These are phyloP conservation scores for Karalla daura DNA, from an alignment of 2,797 vertebrate genomes.

Conservation along the genomic window DNA sequence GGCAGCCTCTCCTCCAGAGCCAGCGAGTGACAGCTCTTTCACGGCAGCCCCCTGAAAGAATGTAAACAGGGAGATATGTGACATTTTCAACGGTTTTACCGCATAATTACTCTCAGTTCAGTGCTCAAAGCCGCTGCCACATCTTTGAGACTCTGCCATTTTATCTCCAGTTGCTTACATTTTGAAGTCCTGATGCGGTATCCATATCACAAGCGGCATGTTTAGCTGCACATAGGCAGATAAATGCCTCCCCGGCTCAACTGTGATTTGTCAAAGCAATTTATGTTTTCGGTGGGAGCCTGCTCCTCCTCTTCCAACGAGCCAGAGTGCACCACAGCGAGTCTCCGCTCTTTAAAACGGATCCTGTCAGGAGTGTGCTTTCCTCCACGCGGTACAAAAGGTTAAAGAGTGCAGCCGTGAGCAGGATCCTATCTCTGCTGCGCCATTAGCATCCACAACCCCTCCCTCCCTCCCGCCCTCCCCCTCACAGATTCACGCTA, in stretches of 20 bases:
- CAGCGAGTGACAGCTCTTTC: slow-evolving; percentile 31
- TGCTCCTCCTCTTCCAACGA: slow-evolving; percentile 20
- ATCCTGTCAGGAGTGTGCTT: slow-evolving; percentile 13
- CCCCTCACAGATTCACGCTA: background rate
- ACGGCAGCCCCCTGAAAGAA: slow-evolving; percentile 37
- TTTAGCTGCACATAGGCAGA: slow-evolving; percentile 35
- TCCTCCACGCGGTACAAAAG: background rate
- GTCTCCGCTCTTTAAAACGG: slow-evolving; percentile 16
- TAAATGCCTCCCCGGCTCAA: slow-evolving; percentile 30
- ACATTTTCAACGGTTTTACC: slow-evolving; percentile 49
- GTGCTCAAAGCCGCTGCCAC: slow-evolving; percentile 8
- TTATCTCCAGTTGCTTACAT: slow-evolving; percentile 46
- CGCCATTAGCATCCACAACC: background rate
- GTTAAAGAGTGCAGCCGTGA: background rate
- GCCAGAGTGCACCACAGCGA: slow-evolving; percentile 13
- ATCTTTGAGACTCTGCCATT: slow-evolving; percentile 36
- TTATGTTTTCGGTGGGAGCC: slow-evolving; percentile 37
- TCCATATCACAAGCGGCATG: slow-evolving; percentile 29
- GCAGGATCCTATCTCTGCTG: background rate
- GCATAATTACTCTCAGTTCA: slow-evolving; percentile 62
- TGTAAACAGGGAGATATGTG: slow-evolving; percentile 60
- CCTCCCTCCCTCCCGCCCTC: no score
- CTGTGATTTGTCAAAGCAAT: slow-evolving; percentile 49
- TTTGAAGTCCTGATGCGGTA: slow-evolving; percentile 47
- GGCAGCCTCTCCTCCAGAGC: slow-evolving; percentile 5